Conservation (phyloP, 2,113 vertebrate genomes). For the Synodontis membranacea region DNA sequence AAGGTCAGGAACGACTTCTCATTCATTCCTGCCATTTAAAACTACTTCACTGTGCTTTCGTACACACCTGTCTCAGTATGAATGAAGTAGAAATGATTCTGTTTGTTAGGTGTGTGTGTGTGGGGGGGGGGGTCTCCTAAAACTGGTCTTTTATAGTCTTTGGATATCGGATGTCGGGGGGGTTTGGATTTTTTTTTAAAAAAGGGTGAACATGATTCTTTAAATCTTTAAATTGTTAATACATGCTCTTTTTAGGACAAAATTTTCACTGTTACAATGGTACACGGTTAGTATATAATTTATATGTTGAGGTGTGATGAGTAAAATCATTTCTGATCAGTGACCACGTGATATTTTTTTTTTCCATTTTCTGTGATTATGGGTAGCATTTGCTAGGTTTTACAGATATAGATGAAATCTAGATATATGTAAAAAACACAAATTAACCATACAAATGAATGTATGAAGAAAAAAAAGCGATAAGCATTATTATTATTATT, state of each 20-base stretch:
- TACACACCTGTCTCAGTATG: neutral
- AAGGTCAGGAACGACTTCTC: too few relatives aligned
- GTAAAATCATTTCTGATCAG: neutral
- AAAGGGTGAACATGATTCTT: neutral
- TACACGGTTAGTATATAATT: neutral
- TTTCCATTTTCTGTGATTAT: neutral
- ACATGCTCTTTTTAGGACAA: neutral
- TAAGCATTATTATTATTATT: too few relatives aligned
- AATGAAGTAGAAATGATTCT: too few relatives aligned
- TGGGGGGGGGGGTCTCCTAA: too few relatives aligned
- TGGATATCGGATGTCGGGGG: neutral
- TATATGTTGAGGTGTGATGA: neutral
- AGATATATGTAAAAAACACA: too few relatives aligned
- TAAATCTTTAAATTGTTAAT: neutral
- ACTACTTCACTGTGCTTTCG: neutral
- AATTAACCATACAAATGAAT: too few relatives aligned
- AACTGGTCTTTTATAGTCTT: too few relatives aligned
- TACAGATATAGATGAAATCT: too few relatives aligned
- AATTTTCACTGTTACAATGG: too few relatives aligned
- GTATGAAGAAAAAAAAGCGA: too few relatives aligned
- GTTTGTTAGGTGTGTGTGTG: too few relatives aligned
- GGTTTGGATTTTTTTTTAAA: neutral
- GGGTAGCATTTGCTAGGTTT: neutral
- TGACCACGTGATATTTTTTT: neutral
- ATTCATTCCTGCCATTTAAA: neutral